These are phyloP conservation scores for Apodemia duryi DNA, from an alignment of 2,888 invertebrate genomes.

Conservation along the genomic window DNA sequence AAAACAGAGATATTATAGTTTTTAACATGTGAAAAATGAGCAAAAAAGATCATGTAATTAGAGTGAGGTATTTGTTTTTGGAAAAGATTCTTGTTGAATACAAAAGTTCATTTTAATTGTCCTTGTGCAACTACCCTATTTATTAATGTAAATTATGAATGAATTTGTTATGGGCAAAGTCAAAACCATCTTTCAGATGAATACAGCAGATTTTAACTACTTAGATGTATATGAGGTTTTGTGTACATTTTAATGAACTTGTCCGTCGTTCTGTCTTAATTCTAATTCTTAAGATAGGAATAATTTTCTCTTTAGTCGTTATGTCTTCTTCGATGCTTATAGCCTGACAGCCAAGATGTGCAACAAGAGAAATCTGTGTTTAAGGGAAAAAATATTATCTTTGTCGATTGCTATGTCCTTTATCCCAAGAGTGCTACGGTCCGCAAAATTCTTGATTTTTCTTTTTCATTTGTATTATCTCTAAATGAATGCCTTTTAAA, in stretches of 20 bases:
- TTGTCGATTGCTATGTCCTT: too few relatives aligned
- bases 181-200: neutral
- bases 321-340: neutral
- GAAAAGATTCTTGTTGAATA: neutral
- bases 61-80: too few relatives aligned
- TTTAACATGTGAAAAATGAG: too few relatives aligned
- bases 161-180: constrained; percentile 8
- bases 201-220: neutral
- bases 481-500: too few relatives aligned
- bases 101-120: neutral
- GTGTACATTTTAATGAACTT: neutral
- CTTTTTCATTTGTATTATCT: too few relatives aligned
- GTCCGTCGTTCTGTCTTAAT: neutral
- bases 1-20: too few relatives aligned
- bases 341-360: neutral
- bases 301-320: neutral
- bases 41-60: too few relatives aligned
- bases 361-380: neutral
- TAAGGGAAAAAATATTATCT: too few relatives aligned
- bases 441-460: too few relatives aligned
- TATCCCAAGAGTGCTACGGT: too few relatives aligned
- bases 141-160: neutral
- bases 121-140: neutral
- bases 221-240: neutral
- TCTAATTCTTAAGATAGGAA: neutral